Base-by-base conservation (phyloP, 2,888 invertebrate species). In the Acanthoscelides obtectus region DNA sequence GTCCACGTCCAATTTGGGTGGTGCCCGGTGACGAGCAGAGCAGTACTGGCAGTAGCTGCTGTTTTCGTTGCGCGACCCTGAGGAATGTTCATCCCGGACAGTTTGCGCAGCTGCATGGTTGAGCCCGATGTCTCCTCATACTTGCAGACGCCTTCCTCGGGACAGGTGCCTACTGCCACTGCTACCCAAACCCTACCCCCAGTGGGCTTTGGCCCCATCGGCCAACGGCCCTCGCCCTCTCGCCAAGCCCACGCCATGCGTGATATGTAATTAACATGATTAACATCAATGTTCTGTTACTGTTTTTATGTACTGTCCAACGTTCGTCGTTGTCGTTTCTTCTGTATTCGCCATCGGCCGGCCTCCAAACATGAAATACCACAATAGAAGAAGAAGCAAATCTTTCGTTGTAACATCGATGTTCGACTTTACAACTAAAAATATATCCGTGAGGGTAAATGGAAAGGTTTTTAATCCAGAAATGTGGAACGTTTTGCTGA, bases 71-170 rank as follows among this genome's bases (percentile, higher is more conserved):
- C 6, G 20, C 66, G 79, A 78, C 83, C 81, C 74, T 84, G 85
- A 87, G 88, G 88, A 87, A 95, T 95, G 95, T 95, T 95, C 90
- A 94, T 95, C 91, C 95, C 95, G 88, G 95, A 95, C 88, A 92
- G 94, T 84, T 90, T 94, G 89, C 92, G 94, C 90, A 94, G 94
- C 93, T 95, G 94, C 91, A 95, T 95, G 95, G 94, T 95, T 92
- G 95, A 95, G 92, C 92, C 92, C 88, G 95, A 95, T 93, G 95
- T 95, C 88, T 94, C 95, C 87, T 94, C 94, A 87, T 95, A 95
- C 90, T 92, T 95, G 86, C 95, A 95, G 91, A 94, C 95, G 89
- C 94, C 95, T 90, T 94, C 95, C 89, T 94, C 95, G 89, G 94
- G 95, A 92, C 95, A 95, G 95, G 95, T 95, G 91, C 89, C 84